These are phyloP conservation scores for Deilephila elpenor DNA, from an alignment of 2,888 invertebrate species.

Conservation along the genomic window DNA sequence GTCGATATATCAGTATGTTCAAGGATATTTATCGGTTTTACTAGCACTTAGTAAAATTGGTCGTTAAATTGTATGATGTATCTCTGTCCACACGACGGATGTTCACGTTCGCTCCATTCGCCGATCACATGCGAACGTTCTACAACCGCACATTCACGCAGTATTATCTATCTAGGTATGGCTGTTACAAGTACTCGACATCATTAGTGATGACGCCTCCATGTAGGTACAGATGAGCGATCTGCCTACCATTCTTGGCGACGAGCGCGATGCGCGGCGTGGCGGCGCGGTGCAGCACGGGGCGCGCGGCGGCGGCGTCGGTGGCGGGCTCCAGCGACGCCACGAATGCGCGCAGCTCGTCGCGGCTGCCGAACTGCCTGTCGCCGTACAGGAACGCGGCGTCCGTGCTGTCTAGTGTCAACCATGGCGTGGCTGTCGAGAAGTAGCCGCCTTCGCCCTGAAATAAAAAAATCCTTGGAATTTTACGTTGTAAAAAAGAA, in stretches of 20 bases:
- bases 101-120: too few relatives aligned
- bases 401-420: conserved; percentile 46
- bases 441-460: conserved; percentile 79
- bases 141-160: too few relatives aligned
- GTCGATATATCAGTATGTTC: too few relatives aligned
- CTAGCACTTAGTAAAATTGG: too few relatives aligned
- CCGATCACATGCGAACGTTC: too few relatives aligned
- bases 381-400: conserved; percentile 61
- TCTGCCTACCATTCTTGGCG: conserved; percentile 59
- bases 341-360: conserved; percentile 55
- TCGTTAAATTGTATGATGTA: too few relatives aligned
- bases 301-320: conserved; percentile 40
- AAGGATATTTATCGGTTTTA: too few relatives aligned
- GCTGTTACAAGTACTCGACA: conserved; percentile 63
- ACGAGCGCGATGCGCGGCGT: conserved; percentile 58
- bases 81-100: too few relatives aligned
- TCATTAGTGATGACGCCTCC: conserved; percentile 51
- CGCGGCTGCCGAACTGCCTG: conserved; percentile 59
- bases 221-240: conserved; percentile 63
- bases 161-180: too few relatives aligned
- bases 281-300: conserved; percentile 52
- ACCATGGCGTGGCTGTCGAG: conserved; percentile 66
- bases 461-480: background rate
- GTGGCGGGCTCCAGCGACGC: conserved; percentile 41
- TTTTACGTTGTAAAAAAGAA: background rate